phyloP scores from a whole-genome alignment of 2,113 vertebrate species.

The Bucco capensis region DNA sequence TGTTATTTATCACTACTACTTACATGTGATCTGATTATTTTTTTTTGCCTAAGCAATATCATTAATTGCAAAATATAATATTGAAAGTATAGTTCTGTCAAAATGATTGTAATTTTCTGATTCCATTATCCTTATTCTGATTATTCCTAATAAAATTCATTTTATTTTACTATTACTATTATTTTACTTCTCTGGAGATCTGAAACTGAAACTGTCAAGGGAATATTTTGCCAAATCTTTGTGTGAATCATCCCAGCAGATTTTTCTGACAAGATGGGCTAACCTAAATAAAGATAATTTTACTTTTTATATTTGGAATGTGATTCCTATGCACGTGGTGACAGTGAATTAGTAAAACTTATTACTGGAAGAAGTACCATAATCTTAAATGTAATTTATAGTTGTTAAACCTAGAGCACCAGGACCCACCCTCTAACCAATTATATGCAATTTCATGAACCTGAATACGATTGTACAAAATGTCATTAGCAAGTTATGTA shows the following conservation, averaged over 20 bases:
- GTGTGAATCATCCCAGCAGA: background rate
- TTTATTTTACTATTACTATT: background rate
- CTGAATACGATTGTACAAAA: background rate
- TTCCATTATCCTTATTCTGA: constrained; percentile 9
- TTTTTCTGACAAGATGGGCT: background rate
- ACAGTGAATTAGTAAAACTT: background rate
- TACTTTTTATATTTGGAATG: background rate
- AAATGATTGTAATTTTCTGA: background rate
- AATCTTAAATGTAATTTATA: background rate
- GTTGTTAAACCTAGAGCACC: background rate
- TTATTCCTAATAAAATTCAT: background rate
- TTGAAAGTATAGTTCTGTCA: background rate
- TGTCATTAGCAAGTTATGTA: background rate
- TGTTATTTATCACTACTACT: constrained; percentile 32
- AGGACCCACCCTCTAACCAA: background rate
- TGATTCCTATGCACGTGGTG: background rate
- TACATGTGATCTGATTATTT: background rate
- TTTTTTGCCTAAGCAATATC: background rate
- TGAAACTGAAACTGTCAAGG: constrained; percentile 10
- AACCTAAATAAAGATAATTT: background rate
- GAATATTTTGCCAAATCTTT: background rate
- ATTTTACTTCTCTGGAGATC: constrained; percentile 2
- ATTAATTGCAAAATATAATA: background rate
- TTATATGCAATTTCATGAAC: background rate
- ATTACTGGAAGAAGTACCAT: background rate